A percentile compares a stretch with the other conserved stretches of the same genome.
Conservation (phyloP, 1,140 invertebrate species). For the Atta colombica region DNA sequence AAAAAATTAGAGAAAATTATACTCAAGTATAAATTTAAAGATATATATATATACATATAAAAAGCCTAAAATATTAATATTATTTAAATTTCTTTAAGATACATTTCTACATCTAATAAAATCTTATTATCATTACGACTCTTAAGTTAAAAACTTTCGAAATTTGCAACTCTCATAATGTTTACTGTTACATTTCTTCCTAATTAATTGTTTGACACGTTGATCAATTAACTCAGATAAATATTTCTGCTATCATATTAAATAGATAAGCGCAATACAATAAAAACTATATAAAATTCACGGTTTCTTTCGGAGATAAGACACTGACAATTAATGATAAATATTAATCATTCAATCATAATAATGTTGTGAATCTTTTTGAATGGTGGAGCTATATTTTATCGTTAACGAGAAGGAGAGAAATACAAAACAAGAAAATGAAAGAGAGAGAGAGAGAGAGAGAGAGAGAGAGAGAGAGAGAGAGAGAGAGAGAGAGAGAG, state of each 20-base stretch:
- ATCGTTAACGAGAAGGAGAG: conserved; percentile 2
- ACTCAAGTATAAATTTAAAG: background rate
- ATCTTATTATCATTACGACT: background rate
- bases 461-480: too few species aligned
- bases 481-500: background rate
- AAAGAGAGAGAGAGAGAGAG: conserved; percentile 3
- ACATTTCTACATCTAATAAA: background rate
- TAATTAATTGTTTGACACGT: background rate
- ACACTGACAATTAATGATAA: conserved; percentile 50
- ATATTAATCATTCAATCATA: conserved; percentile 19
- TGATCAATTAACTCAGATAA: background rate
- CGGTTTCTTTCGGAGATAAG: background rate
- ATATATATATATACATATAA: background rate
- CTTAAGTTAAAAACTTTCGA: background rate
- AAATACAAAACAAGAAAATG: background rate
- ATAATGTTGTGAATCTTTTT: conserved; percentile 22
- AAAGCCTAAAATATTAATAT: background rate
- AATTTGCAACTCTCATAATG: background rate
- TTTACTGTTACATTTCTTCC: background rate
- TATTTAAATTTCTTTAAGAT: background rate
- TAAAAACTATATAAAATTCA: background rate
- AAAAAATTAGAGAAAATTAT: background rate
- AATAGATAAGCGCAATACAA: background rate
- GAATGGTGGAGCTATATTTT: conserved; percentile 13
- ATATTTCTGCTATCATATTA: background rate